Evolutionary conservation across 2,888 invertebrate genomes (phyloP), one percentile per base, ranked within the genome.

Genomic region (Dorcus hopei): DNA sequence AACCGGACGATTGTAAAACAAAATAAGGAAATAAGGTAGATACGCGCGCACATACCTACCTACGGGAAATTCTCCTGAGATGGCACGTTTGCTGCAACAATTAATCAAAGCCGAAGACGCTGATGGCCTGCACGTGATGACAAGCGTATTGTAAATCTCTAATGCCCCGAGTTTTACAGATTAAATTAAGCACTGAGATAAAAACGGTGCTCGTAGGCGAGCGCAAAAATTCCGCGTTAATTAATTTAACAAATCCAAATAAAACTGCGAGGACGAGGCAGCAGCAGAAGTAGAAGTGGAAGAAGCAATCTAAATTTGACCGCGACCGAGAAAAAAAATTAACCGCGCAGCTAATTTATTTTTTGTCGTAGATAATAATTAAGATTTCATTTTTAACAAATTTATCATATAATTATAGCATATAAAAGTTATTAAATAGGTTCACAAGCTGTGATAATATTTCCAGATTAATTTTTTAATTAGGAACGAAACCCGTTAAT

Each of bases 351-450:
- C 56, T 59, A 59, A 56, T 56, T 59, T 59, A 59, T 52, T 59
- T 59, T 59, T 56, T 59, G 49, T 47, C 33, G 51, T 54, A 55
- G 59, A 59, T 59, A 54, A 59, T 56, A 59, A 59, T 59, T 59
- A 59, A 59, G 59, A 59, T 59, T 59, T 56, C 55, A 54, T 59
- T 59, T 58, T 59, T 55, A 59, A 59, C 59, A 56, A 59, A 59
- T 59, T 59, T 56, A 59, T 59, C 55, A 52, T 56, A 56, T 59
- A 59, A 59, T 59, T 59, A 59, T 45, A 52, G 52, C 59, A 42
- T 52, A 59, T 59, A 59, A 59, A 56, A 50, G 55, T 54, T 52
- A 52, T 41, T 41, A 41, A 41, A 41, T 41, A 41, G 41, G 14
- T 45, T 11, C 23, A 45, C 45, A 45, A 45, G 14, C 23, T 9